Conservation (phyloP, 2,888 invertebrate genomes). For the Maniola hyperantus region DNA sequence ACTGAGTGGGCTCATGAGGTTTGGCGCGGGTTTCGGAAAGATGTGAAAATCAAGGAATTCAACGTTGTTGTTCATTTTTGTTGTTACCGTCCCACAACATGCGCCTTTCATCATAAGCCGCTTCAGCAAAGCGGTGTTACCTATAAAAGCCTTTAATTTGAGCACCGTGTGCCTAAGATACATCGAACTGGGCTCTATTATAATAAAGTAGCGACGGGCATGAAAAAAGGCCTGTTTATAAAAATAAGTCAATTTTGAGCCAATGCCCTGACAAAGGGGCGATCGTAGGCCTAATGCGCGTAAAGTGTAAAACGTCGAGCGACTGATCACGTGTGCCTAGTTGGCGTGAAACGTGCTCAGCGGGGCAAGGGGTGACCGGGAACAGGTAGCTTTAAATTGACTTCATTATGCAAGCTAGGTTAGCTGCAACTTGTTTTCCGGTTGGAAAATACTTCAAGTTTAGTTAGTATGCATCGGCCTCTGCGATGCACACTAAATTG, state of each 20-base stretch:
- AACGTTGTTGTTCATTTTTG: no score
- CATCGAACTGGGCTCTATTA: neutral
- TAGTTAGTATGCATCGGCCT: conserved; percentile 8
- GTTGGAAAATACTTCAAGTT: conserved; percentile 20
- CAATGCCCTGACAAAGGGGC: conserved; percentile 52
- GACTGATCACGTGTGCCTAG: conserved; percentile 49
- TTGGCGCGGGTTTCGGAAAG: no score
- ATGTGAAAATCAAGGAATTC: no score
- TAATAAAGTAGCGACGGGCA: neutral
- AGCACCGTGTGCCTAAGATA: no score
- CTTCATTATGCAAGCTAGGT: conserved; percentile 31
- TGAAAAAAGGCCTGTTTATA: conserved; percentile 31
- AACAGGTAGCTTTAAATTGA: conserved; percentile 41
- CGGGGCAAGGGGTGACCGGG: conserved; percentile 48
- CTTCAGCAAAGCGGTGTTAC: no score
- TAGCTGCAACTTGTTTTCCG: conserved; percentile 24
- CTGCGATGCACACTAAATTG: neutral
- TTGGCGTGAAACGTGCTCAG: conserved; percentile 50
- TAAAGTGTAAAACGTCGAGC: conserved; percentile 51
- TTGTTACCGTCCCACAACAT: no score
- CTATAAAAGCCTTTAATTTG: no score
- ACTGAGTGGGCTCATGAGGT: no score
- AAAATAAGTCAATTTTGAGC: conserved; percentile 43
- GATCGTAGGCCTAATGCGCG: conserved; percentile 52
- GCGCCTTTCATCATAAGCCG: no score